These are phyloP conservation scores for Drosophila subpulchrella DNA, from an alignment of 1,140 invertebrate species.

Conservation along the genomic window DNA sequence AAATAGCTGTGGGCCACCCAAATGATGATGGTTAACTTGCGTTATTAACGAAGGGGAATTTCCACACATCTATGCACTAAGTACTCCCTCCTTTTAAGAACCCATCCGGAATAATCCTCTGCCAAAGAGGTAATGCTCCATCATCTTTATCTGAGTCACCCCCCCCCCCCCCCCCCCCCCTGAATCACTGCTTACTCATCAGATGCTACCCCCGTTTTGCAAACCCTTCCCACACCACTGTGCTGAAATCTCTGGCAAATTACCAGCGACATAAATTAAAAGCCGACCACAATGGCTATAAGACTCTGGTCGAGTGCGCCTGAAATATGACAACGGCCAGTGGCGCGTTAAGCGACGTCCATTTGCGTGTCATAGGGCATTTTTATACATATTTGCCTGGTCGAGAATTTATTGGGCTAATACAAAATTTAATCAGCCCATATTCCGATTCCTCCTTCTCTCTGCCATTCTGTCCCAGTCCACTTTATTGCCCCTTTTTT, in stretches of 20 bases:
- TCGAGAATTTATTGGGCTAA: slow-evolving; percentile 78
- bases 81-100: background rate
- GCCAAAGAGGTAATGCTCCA: background rate
- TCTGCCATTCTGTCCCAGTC: no score
- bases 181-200: slow-evolving; percentile 47
- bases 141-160: slow-evolving; percentile 16
- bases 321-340: slow-evolving; percentile 65
- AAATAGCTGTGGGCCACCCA: background rate
- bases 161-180: slow-evolving; percentile 1
- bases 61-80: no score
- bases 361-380: slow-evolving; percentile 70
- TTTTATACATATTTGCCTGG: slow-evolving; percentile 43
- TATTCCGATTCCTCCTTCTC: background rate
- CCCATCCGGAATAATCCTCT: slow-evolving; percentile 24
- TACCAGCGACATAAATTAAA: slow-evolving; percentile 72
- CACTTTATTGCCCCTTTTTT: background rate
- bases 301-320: slow-evolving; percentile 14
- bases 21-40: slow-evolving; percentile 9
- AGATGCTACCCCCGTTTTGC: slow-evolving; percentile 19
- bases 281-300: slow-evolving; percentile 36
- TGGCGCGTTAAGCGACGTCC: slow-evolving; percentile 67
- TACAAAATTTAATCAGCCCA: slow-evolving; percentile 79
- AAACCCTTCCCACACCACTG: slow-evolving; percentile 6
- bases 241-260: slow-evolving; percentile 57
- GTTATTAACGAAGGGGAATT: slow-evolving; percentile 2